Conservation (phyloP, 1,140 invertebrate species). For the Elysia chlorotica region DNA sequence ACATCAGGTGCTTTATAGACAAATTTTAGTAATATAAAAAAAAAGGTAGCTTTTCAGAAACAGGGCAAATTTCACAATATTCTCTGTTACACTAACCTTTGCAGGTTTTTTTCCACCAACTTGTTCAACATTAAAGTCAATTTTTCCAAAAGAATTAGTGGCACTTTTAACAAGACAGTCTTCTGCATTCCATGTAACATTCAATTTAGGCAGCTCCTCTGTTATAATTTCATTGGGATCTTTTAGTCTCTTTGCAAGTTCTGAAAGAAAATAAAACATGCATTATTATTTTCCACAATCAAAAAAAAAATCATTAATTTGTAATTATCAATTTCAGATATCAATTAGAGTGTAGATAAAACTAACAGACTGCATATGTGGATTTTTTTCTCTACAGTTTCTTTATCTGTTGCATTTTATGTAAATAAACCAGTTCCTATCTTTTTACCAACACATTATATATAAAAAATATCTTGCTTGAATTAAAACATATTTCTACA, state of each 20-base stretch:
- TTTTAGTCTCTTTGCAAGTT: conserved; percentile 7
- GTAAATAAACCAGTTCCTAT: too few species aligned
- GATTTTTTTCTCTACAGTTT: too few species aligned
- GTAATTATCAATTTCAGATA: neutral
- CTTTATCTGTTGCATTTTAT: too few species aligned
- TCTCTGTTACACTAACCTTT: too few species aligned
- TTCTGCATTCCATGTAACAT: neutral
- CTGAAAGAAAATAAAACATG: conserved; percentile 10
- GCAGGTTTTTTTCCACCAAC: conserved; percentile 47
- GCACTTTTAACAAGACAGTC: conserved; percentile 2
- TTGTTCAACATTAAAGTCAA: conserved; percentile 43
- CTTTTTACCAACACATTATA: too few species aligned
- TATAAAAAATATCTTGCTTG: too few species aligned
- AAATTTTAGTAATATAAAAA: neutral
- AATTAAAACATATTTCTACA: too few species aligned
- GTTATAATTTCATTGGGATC: conserved; percentile 4
- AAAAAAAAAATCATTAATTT: neutral
- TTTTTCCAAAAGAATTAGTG: conserved; percentile 41
- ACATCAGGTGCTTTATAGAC: neutral
- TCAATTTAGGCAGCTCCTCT: conserved; percentile 7
- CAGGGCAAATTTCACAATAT: too few species aligned
- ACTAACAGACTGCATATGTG: neutral
- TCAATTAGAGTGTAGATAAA: too few species aligned
- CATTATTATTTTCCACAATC: neutral
- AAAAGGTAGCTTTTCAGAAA: too few species aligned